Evolutionary conservation across 1,140 invertebrate species (phyloP).

Genomic region (Apis dorsata): DNA sequence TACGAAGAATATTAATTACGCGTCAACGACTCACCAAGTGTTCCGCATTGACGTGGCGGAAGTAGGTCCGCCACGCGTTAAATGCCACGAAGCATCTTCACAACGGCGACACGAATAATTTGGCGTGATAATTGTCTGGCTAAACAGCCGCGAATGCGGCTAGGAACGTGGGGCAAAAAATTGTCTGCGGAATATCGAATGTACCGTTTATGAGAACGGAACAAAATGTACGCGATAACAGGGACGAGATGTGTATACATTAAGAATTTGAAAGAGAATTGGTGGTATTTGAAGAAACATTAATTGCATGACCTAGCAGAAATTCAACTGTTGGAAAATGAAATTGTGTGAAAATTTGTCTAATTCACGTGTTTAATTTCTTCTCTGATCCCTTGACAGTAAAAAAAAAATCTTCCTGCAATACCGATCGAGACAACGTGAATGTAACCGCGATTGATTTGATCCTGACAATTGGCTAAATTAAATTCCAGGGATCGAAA

Average conservation of each 20-base stretch:
- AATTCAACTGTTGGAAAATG: conserved; percentile 1
- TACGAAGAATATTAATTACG: conserved; percentile 37
- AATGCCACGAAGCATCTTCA: background rate
- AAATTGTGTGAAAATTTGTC: background rate
- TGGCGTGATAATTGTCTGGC: background rate
- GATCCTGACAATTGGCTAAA: too few relatives aligned
- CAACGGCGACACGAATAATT: conserved; percentile 13
- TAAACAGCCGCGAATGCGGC: background rate
- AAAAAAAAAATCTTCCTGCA: background rate
- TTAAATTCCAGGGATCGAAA: background rate
- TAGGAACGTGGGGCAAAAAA: too few relatives aligned
- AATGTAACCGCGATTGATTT: background rate
- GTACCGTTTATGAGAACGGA: background rate
- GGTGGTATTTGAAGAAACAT: conserved; percentile 11
- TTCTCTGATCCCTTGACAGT: too few relatives aligned
- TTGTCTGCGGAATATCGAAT: background rate
- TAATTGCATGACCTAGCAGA: conserved; percentile 36
- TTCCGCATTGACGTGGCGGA: background rate
- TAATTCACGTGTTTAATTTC: background rate
- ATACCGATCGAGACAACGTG: background rate
- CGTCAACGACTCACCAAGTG: background rate
- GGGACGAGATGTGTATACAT: background rate
- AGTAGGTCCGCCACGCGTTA: background rate
- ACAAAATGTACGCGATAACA: background rate
- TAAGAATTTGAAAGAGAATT: background rate